Evolutionary conservation across 2,888 invertebrate genomes (phyloP).

Genomic region (Selenia dentaria): DNA sequence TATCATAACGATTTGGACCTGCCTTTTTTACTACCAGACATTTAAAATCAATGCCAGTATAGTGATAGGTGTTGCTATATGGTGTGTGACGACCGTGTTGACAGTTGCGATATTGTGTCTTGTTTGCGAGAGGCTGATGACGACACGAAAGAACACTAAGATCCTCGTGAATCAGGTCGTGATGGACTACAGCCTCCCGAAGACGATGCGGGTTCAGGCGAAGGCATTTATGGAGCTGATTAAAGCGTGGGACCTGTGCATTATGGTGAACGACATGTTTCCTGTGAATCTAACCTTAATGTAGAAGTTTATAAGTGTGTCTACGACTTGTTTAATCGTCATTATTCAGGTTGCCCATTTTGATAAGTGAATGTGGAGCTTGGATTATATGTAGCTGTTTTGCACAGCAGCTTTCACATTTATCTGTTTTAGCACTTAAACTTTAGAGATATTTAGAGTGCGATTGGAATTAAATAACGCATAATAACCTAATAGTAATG

Average conservation of each 20-base stretch:
- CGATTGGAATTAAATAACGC: no score
- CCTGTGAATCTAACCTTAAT: conserved; percentile 8
- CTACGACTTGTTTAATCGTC: not conserved
- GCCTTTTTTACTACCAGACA: not conserved
- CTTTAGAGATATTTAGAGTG: no score
- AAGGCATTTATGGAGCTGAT: conserved; percentile 14
- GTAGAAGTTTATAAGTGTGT: conserved; percentile 12
- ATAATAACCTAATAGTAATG: no score
- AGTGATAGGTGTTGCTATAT: not conserved
- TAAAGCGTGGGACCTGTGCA: conserved; percentile 8
- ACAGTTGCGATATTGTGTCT: not conserved
- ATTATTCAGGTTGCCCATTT: not conserved
- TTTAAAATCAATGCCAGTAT: not conserved
- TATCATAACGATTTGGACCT: not conserved
- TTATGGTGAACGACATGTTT: conserved; percentile 12
- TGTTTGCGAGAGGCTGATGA: not conserved
- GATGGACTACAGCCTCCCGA: not conserved
- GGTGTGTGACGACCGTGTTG: not conserved
- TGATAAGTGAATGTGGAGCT: no score
- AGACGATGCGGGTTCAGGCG: not conserved
- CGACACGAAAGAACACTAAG: not conserved
- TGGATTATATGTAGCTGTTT: no score
- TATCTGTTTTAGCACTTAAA: no score
- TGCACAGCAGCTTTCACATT: no score
- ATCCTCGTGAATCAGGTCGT: not conserved